Evolutionary conservation across 2,888 invertebrate genomes (phyloP), one percentile per base, ranked within the genome.

Genomic region (Agrotis puta): DNA sequence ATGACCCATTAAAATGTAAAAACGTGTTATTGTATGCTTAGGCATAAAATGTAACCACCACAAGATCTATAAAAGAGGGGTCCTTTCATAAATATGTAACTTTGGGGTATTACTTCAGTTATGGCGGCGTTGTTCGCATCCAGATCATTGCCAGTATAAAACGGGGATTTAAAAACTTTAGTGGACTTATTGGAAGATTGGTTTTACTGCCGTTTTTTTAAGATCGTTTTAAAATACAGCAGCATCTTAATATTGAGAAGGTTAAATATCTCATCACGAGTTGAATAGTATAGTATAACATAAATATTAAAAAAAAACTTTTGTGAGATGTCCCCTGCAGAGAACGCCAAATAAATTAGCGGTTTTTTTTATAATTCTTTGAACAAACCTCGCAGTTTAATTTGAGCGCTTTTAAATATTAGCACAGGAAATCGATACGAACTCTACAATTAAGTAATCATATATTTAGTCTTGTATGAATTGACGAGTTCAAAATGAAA

Each of bases 51-150:
- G 84, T 89, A 87, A 85, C 84, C 83, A 80, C 87, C 83, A 69
- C 64, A 79, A 80, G 79, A 75, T 77, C 85, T 83, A 88, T 89
- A 90, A 90, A 91, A 88, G 83, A 88, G 88, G 88, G 90, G 87
- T 87, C 88, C 87, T 87, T 88, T 88, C 89, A 92, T 93, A 93
- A 92, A 93, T 92, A 92, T 92, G 87, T 88, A 91, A 89, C 87
- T 89, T 90, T 63, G 16, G 83, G 88, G 88, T 91, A 92, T 92
- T 91, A 89, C 89, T 86, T 88, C 88, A 87, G 90, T 89, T 90
- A 87, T 85, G 86, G 81, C 86, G 79, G 81, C 81, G 82, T 71
- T 61, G 48, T 66, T 82, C 85, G 47, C 61, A 61, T 67, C 59
- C 58, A 73, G 85, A 87, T 86, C 85, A 86, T 80, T 81, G 83